Conservation (phyloP, 2,113 vertebrate species). For the Chaetorhynchus papuensis region DNA sequence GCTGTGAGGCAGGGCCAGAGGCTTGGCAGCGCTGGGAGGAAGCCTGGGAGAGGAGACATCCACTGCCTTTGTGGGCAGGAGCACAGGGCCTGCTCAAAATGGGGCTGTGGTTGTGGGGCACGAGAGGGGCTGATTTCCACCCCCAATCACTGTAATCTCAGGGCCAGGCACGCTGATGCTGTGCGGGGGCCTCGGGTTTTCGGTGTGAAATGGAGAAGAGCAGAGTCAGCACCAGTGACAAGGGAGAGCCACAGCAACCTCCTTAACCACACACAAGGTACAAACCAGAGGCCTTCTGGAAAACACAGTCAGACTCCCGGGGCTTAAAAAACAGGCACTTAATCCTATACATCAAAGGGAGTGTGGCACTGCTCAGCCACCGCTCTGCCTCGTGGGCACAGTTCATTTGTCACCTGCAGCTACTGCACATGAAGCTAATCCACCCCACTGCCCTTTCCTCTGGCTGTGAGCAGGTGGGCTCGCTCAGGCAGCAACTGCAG, state of each 20-base stretch:
- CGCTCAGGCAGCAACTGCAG: neutral
- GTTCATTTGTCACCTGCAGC: neutral
- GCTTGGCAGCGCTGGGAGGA: neutral
- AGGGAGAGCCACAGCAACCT: neutral
- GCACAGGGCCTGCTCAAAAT: rapidly evolving
- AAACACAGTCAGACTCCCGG: neutral
- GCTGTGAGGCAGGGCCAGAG: neutral
- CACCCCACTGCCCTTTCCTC: neutral
- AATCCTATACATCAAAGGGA: neutral
- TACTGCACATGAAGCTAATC: neutral
- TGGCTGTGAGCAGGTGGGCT: neutral
- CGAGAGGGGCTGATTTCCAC: neutral
- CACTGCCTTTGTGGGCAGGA: rapidly evolving
- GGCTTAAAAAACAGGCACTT: neutral
- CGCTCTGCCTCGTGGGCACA: neutral
- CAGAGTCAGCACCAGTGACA: neutral
- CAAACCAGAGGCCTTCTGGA: neutral
- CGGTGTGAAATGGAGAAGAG: neutral
- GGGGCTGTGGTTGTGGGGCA: neutral
- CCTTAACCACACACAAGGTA: rapidly evolving
- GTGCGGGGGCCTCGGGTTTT: neutral
- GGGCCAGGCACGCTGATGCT: rapidly evolving
- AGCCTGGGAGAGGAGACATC: neutral
- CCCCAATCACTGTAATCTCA: rapidly evolving
- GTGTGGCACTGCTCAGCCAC: neutral